Percentiles rank a stretch among this genome's conserved stretches.
Evolutionary conservation across 1,140 invertebrate genomes (phyloP).

Genomic region (Drosophila sproati): DNA sequence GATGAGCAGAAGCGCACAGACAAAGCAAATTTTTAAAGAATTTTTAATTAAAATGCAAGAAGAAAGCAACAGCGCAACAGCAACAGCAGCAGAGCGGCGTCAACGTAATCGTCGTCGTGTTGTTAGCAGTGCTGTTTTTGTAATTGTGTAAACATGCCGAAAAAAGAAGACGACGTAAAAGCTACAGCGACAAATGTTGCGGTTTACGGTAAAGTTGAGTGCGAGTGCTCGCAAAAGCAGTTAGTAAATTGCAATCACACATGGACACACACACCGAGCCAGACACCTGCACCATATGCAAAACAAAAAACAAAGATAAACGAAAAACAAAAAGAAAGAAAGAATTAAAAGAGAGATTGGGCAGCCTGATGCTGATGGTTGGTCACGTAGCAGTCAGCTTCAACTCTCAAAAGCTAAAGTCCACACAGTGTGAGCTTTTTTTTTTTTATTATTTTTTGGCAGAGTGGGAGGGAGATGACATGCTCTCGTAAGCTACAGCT

Average conservation of each 20-base stretch:
- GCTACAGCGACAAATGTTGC: conserved; percentile 61
- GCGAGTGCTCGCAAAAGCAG: conserved; percentile 74
- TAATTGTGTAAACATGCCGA: conserved; percentile 61
- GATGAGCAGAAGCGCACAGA: conserved; percentile 51
- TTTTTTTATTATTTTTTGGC: conserved; percentile 1
- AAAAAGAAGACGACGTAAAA: conserved; percentile 12
- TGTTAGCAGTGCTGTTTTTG: conserved; percentile 37
- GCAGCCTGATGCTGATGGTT: conserved; percentile 22
- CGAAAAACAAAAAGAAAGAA: no score
- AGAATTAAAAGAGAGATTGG: conserved; percentile 13
- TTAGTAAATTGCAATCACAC: conserved; percentile 71
- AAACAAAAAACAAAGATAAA: neutral
- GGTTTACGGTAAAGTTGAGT: conserved; percentile 58
- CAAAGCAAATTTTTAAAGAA: conserved; percentile 77
- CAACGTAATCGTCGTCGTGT: conserved; percentile 11
- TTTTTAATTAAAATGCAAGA: conserved; percentile 81
- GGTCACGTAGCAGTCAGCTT: conserved; percentile 51
- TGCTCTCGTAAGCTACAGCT: conserved; percentile 30
- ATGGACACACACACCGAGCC: conserved; percentile 32
- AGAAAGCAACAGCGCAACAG: conserved; percentile 22
- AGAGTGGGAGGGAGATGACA: neutral
- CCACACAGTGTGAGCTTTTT: conserved; percentile 21
- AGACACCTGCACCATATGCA: conserved; percentile 49
- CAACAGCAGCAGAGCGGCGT: conserved; percentile 14
- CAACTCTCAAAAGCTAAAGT: conserved; percentile 46